Evolutionary conservation across 2,113 vertebrate species (phyloP).

Genomic region (Ageneiosus marmoratus): DNA sequence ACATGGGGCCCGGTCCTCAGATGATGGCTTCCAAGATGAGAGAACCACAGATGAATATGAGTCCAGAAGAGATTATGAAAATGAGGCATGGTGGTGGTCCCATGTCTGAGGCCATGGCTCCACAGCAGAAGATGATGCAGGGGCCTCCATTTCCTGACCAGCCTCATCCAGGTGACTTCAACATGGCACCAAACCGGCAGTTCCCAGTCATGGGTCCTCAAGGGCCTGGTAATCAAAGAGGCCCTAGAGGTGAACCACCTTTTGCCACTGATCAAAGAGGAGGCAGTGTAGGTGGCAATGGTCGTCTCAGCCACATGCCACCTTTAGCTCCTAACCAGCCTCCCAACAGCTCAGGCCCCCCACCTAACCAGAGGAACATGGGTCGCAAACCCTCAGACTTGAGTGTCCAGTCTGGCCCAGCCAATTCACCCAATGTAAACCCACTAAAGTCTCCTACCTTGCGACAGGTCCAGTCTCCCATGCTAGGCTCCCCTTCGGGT

Average conservation of each 20-base stretch:
- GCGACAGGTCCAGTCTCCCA: slow-evolving; percentile 97
- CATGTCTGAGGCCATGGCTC: slow-evolving; percentile 84
- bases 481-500: slow-evolving; percentile 96
- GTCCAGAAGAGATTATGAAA: slow-evolving; percentile 92
- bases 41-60: slow-evolving; percentile 81
- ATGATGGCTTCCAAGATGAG: slow-evolving; percentile 90
- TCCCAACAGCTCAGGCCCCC: slow-evolving; percentile 76
- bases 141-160: slow-evolving; percentile 84
- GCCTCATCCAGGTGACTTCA: slow-evolving; percentile 89
- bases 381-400: slow-evolving; percentile 93
- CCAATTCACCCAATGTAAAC: slow-evolving; percentile 95
- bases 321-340: slow-evolving; percentile 85
- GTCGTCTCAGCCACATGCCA: slow-evolving; percentile 93
- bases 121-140: slow-evolving; percentile 89
- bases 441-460: slow-evolving; percentile 94
- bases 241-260: slow-evolving; percentile 84
- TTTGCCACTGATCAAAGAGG: slow-evolving; percentile 92
- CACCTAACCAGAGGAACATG: slow-evolving; percentile 74
- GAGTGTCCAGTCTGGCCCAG: slow-evolving; percentile 85
- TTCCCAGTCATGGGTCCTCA: slow-evolving; percentile 86
- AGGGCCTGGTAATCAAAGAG: slow-evolving; percentile 82
- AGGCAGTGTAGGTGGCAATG: slow-evolving; percentile 77
- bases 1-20: slow-evolving; percentile 84
- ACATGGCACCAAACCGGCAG: slow-evolving; percentile 86
- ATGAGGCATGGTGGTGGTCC: slow-evolving; percentile 77